phyloP scores from a whole-genome alignment of 2,113 vertebrate species.

The Glaucidium brasilianum region DNA sequence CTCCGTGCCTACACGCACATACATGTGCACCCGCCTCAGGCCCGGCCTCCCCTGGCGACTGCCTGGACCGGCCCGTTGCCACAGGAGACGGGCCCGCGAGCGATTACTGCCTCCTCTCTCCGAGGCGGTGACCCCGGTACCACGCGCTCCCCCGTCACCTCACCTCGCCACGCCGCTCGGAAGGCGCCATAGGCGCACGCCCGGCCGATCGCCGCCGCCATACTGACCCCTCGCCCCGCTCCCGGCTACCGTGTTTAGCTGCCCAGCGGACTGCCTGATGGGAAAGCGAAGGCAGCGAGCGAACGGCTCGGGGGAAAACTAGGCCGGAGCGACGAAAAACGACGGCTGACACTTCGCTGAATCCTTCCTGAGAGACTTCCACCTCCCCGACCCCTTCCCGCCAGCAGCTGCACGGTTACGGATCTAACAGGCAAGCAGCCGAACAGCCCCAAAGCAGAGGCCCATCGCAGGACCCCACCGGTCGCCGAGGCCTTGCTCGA shows the following conservation, averaged over 20 bases:
- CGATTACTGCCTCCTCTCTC: background rate
- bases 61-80: no score
- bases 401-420: fast-evolving
- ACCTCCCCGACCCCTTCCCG: fast-evolving
- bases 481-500: fast-evolving
- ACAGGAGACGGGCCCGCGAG: background rate
- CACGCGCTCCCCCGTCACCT: background rate
- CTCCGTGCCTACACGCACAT: fast-evolving
- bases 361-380: fast-evolving
- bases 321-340: fast-evolving
- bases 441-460: fast-evolving
- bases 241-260: background rate
- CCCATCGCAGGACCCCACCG: background rate
- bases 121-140: background rate
- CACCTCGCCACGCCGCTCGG: constrained; percentile 20
- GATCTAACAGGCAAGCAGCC: fast-evolving
- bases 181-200: background rate
- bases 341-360: fast-evolving
- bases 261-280: background rate
- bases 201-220: background rate
- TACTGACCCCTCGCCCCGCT: background rate
- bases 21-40: no score
- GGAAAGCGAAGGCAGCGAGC: fast-evolving
- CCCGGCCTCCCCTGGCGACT: background rate
- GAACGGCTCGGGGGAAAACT: fast-evolving